These are phyloP conservation scores for Platerodrilus igneus DNA, from an alignment of 2,888 invertebrate species.

Conservation along the genomic window DNA sequence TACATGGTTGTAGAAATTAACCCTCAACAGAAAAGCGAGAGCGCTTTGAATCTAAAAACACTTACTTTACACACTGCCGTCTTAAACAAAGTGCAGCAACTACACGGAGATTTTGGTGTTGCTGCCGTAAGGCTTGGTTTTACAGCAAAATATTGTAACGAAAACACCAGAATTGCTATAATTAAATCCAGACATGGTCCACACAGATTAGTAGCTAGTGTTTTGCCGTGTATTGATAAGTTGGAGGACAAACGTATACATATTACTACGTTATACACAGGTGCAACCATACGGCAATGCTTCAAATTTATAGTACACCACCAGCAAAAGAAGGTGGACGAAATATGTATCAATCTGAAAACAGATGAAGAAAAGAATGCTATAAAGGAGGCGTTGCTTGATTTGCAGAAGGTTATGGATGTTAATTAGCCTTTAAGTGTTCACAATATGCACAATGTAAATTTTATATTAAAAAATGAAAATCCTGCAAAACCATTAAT, in stretches of 20 bases:
- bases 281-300: conserved; percentile 76
- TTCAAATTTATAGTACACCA: conserved; percentile 67
- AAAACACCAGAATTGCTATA: conserved; percentile 68
- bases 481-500: too few species aligned
- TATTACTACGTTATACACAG: conserved; percentile 65
- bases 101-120: conserved; percentile 73
- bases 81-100: conserved; percentile 58
- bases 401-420: too few species aligned
- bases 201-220: conserved; percentile 64
- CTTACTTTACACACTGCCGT: conserved; percentile 56
- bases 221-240: conserved; percentile 64
- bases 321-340: conserved; percentile 62
- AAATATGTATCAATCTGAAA: conserved; percentile 57
- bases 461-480: too few species aligned
- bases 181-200: conserved; percentile 71
- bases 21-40: conserved; percentile 50
- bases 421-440: too few species aligned
- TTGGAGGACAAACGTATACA: conserved; percentile 59
- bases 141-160: conserved; percentile 74
- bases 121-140: conserved; percentile 69
- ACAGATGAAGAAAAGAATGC: conserved; percentile 59
- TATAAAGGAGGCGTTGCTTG: conserved; percentile 48
- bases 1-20: conserved; percentile 66
- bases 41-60: conserved; percentile 51
- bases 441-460: too few species aligned